These are phyloP conservation scores for Tetranychus piercei DNA, from an alignment of 2,888 invertebrate species.

Conservation along the genomic window DNA sequence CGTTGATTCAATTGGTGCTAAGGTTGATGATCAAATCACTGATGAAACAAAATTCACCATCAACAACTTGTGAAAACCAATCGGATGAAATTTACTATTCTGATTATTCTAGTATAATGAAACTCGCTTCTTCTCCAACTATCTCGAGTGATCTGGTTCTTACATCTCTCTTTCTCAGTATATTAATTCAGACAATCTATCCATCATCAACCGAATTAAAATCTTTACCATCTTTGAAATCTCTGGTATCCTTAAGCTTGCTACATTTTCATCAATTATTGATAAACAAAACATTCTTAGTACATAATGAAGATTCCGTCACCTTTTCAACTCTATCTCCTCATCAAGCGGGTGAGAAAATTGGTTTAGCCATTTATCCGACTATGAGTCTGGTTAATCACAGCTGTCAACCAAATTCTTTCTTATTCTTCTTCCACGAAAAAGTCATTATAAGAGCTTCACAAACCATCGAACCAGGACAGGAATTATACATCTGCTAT, in stretches of 20 bases:
- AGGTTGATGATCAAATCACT: background rate
- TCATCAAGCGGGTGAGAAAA: constrained; percentile 31
- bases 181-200: too few species aligned
- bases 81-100: too few species aligned
- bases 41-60: background rate
- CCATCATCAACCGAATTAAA: too few species aligned
- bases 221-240: too few species aligned
- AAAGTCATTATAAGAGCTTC: constrained; percentile 13
- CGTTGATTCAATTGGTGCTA: background rate
- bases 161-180: too few species aligned
- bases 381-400: constrained; percentile 80
- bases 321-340: background rate
- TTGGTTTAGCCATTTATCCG: constrained; percentile 65
- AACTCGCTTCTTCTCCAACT: too few species aligned
- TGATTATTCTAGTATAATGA: too few species aligned
- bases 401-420: constrained; percentile 63
- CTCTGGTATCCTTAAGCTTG: background rate
- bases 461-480: constrained; percentile 11
- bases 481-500: constrained; percentile 28
- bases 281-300: background rate
- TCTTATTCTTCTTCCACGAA: constrained; percentile 35
- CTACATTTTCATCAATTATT: background rate
- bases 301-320: background rate
- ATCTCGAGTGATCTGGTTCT: too few species aligned
- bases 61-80: too few species aligned